Percentiles rank a stretch among this genome's conserved stretches.
These are phyloP conservation scores for Drosophila ironensis DNA, from an alignment of 1,140 invertebrate genomes.

Conservation along the genomic window DNA sequence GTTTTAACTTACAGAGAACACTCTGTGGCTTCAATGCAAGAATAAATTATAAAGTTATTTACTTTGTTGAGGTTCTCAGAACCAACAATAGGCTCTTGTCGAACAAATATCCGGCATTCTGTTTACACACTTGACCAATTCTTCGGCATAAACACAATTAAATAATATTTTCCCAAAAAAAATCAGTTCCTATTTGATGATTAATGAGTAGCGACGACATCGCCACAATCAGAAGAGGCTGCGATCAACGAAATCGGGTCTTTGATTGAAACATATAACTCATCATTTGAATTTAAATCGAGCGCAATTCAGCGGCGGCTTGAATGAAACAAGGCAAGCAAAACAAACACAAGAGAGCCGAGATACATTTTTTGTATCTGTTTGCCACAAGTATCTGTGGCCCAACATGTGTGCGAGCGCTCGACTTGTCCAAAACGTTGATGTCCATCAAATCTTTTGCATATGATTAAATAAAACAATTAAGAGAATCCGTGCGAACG, in stretches of 20 bases:
- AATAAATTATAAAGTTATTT: too few species aligned
- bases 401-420: constrained; percentile 27
- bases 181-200: constrained; percentile 66
- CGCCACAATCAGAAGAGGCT: constrained; percentile 40
- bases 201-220: constrained; percentile 58
- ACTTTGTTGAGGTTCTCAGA: constrained; percentile 10
- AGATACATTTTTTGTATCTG: background rate
- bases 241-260: constrained; percentile 12
- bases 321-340: constrained; percentile 42
- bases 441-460: constrained; percentile 78
- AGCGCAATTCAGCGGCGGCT: constrained; percentile 25
- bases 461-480: constrained; percentile 79
- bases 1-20: too few species aligned
- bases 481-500: constrained; percentile 72
- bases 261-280: constrained; percentile 57
- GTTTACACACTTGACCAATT: constrained; percentile 57
- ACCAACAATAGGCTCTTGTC: background rate
- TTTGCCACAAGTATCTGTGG: too few species aligned
- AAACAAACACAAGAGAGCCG: constrained; percentile 43
- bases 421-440: constrained; percentile 55
- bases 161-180: constrained; percentile 45
- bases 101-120: constrained; percentile 63
- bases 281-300: constrained; percentile 51
- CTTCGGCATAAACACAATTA: constrained; percentile 52
- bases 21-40: too few species aligned